Conservation (phyloP, 37 sponge, comb jelly and placozoan species). For the Aphrocallistes beatrix region DNA sequence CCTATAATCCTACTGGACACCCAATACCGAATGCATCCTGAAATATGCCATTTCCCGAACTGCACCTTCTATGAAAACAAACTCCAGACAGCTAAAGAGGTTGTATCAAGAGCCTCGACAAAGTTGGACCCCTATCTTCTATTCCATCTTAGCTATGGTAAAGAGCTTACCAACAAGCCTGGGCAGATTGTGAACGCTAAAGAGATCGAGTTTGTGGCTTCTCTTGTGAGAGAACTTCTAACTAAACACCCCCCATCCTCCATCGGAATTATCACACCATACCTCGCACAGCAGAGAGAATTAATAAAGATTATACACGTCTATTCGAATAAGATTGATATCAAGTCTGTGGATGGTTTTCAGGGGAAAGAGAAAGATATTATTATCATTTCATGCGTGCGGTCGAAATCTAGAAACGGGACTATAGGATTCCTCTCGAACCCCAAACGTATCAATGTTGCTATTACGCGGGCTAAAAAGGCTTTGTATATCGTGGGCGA, state of each 20-base stretch:
- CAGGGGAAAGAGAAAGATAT: slow-evolving; percentile 71
- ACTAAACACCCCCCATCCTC: not conserved
- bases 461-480: slow-evolving; percentile 33
- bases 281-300: slow-evolving; percentile 45
- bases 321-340: not conserved
- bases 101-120: not conserved
- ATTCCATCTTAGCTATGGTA: not conserved
- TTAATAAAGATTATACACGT: not conserved
- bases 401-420: slow-evolving; percentile 32
- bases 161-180: not conserved
- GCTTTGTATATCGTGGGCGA: slow-evolving; percentile 36
- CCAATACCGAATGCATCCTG: slow-evolving; percentile 68
- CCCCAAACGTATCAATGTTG: slow-evolving; percentile 39
- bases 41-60: slow-evolving; percentile 64
- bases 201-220: slow-evolving; percentile 30
- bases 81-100: slow-evolving; percentile 33
- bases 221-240: slow-evolving; percentile 22
- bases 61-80: slow-evolving; percentile 42
- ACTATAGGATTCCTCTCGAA: slow-evolving; percentile 55
- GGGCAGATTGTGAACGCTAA: slow-evolving; percentile 24
- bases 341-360: not conserved
- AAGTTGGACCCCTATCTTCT: slow-evolving; percentile 3
- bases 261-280: slow-evolving; percentile 69
- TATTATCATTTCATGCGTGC: slow-evolving; percentile 60
- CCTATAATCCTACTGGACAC: slow-evolving; percentile 43